A percentile compares a stretch with the other conserved stretches of the same genome.
phyloP scores from a whole-genome alignment of 2,888 invertebrate genomes.

The Bursaphelenchus okinawaensis region DNA sequence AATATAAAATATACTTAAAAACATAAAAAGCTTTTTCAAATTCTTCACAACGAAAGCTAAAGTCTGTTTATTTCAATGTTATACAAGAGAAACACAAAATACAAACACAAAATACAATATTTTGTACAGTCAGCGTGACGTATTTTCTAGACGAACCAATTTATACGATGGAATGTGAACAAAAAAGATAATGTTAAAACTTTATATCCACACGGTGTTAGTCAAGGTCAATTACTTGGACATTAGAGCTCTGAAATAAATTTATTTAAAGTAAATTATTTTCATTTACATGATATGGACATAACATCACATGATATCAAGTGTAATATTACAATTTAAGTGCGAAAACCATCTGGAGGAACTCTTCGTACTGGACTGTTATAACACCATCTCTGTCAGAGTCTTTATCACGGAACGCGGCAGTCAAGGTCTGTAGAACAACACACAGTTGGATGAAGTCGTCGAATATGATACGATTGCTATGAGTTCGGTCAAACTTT shows the following conservation, averaged over 20 bases:
- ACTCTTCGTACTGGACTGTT: slow-evolving; percentile 75
- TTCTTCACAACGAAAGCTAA: too few species aligned
- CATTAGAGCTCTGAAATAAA: slow-evolving; percentile 1
- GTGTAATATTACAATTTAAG: slow-evolving; percentile 45
- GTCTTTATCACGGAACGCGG: slow-evolving; percentile 77
- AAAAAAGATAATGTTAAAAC: slow-evolving; percentile 1
- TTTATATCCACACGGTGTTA: too few species aligned
- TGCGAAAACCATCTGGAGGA: slow-evolving; percentile 75
- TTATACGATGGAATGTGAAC: neutral
- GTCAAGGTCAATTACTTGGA: too few species aligned
- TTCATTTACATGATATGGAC: neutral
- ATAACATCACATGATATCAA: neutral
- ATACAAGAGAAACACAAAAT: too few species aligned
- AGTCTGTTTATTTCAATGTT: too few species aligned
- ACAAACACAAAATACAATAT: neutral
- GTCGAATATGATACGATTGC: slow-evolving; percentile 86
- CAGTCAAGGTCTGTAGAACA: slow-evolving; percentile 61
- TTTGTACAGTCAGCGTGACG: neutral
- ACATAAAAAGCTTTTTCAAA: too few species aligned
- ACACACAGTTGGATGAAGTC: slow-evolving; percentile 63
- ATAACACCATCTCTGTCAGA: slow-evolving; percentile 75
- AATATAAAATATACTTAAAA: too few species aligned
- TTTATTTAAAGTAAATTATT: neutral
- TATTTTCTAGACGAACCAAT: neutral
- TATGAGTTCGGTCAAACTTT: slow-evolving; percentile 88